Base-by-base conservation (phyloP, 2,797 vertebrate species). In the Semaprochilodus insignis region DNA sequence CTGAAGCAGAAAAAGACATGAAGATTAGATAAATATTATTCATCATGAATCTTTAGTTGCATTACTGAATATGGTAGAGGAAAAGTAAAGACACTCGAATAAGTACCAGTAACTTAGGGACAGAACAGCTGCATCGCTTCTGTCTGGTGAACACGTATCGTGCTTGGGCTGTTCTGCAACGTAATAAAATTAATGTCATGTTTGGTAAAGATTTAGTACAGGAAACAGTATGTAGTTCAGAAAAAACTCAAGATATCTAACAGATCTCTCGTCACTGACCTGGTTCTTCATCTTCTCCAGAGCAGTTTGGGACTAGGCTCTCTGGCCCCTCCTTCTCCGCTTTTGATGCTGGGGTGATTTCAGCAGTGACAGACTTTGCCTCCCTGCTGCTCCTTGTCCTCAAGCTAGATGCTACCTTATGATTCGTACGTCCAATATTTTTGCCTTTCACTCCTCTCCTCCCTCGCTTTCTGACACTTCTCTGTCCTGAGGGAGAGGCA, bases 101-200 rank as follows among this genome's bases (percentile, higher is more conserved):
- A 40, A 70, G 55, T 83, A 90, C 89, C 85, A 40, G 27, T 65
- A 21, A 1, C 80, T 69, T 62, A 52, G n/a, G 54, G 60, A 14
- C 21, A 16, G 57, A 54, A 21, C 40, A 59, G 76, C 40, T 13
- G 17, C 11, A 52, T 83, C 71, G 65, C 52, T 81, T 87, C 78
- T 85, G 74, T 74, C 74, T 55, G 86, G 80, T 27, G 62, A 40
- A 7, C 16, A 44, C n/a, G 31, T 69, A 17, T 80, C 77, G 77
- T 79, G 73, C 66, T n/a, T n/a, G 21, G 11, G 59, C 25, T 19
- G 60, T 25, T 17, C 60, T 59, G 76, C 31, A 23, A 48, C 36
- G 8, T 3, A 27, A 15, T 25, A 21, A 54, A 34, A 51, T 0
- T 14, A 34, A 27, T 40, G 4, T 10, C 59, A 31, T 31, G 48